Percentiles rank a stretch among this genome's conserved stretches.
Evolutionary conservation across 2,888 invertebrate genomes (phyloP).

Genomic region (Spodoptera littoralis): DNA sequence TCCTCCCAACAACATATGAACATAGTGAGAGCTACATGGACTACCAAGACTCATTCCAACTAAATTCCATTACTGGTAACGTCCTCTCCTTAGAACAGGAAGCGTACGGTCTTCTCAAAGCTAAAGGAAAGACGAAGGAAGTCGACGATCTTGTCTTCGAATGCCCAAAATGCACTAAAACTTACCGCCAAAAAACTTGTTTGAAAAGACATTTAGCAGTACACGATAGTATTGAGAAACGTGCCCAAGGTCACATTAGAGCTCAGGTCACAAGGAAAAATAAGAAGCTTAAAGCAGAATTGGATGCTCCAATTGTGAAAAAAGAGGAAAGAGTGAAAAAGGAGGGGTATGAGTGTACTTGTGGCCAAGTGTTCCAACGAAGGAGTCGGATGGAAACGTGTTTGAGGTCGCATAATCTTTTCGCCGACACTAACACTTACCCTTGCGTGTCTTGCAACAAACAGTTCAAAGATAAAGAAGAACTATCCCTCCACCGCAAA

Average conservation of each 20-base stretch:
- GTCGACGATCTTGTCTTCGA: constrained; percentile 40
- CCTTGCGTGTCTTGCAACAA: constrained; percentile 76
- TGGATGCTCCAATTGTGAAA: constrained; percentile 38
- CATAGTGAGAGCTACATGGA: constrained; percentile 56
- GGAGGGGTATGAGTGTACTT: constrained; percentile 80
- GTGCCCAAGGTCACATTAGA: constrained; percentile 70
- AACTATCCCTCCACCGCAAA: constrained; percentile 75
- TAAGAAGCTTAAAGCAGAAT: constrained; percentile 57
- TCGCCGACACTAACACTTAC: constrained; percentile 62
- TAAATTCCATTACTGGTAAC: constrained; percentile 84
- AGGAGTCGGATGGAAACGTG: constrained; percentile 82
- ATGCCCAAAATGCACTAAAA: constrained; percentile 77
- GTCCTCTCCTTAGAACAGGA: constrained; percentile 80
- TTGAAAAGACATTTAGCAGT: constrained; percentile 73
- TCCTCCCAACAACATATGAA: constrained; percentile 71
- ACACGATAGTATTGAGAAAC: constrained; percentile 75
- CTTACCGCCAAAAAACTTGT: constrained; percentile 56
- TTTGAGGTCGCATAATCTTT: constrained; percentile 75
- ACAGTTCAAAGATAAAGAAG: constrained; percentile 76
- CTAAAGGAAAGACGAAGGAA: constrained; percentile 61
- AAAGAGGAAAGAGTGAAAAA: constrained; percentile 59
- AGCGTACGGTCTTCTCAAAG: constrained; percentile 76
- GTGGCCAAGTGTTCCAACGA: constrained; percentile 76
- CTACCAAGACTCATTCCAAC: constrained; percentile 73
- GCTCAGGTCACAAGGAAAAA: constrained; percentile 68